Conservation (phyloP, 2,797 vertebrate species). For the Ciconia nigra region DNA sequence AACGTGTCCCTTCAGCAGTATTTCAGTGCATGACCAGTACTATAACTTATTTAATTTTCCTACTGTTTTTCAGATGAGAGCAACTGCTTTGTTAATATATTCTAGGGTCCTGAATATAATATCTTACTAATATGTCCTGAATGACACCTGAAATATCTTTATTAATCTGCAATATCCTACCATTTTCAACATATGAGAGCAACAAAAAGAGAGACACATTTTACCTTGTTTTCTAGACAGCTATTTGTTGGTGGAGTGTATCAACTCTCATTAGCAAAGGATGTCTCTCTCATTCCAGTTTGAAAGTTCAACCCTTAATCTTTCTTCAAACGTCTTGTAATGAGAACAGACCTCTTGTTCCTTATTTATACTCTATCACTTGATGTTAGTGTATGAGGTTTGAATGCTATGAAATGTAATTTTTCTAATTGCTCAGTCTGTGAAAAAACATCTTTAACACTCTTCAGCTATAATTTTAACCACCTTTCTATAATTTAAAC, state of each 20-base stretch:
- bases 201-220: slow-evolving; percentile 14
- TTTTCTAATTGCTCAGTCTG: slow-evolving; percentile 53
- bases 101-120: background rate
- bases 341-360: slow-evolving; percentile 22
- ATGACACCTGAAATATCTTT: slow-evolving; percentile 5
- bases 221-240: slow-evolving; percentile 18
- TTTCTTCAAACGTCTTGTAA: slow-evolving; percentile 38
- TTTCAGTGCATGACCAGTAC: background rate
- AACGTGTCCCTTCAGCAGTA: background rate
- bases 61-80: background rate
- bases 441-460: slow-evolving; percentile 51
- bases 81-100: background rate
- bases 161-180: background rate
- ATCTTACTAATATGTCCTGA: slow-evolving; percentile 30
- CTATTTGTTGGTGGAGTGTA: background rate
- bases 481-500: background rate
- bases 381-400: slow-evolving; percentile 18
- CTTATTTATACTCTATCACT: background rate
- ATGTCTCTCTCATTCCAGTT: background rate
- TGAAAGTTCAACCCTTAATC: slow-evolving; percentile 15
- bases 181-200: background rate
- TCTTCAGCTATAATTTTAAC: slow-evolving; percentile 40
- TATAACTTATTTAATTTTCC: slow-evolving; percentile 12
- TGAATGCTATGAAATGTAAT: slow-evolving; percentile 33
- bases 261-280: background rate